These are phyloP conservation scores for Plecturocebus donacophilus DNA, from an alignment of 2,113 vertebrate genomes.

Conservation along the genomic window DNA sequence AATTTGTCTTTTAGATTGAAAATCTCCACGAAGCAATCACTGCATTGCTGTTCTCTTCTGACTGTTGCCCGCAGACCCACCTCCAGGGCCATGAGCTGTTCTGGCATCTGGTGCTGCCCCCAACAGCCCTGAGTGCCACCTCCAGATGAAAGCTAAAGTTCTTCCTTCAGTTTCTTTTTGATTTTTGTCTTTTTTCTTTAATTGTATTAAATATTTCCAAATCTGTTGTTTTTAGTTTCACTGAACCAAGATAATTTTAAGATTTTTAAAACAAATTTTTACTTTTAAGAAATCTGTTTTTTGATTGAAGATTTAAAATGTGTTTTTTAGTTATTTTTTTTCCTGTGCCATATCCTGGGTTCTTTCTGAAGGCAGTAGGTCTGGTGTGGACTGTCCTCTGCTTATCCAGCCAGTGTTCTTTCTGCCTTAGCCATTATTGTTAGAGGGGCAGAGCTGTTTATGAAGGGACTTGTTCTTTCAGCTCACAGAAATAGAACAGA, in stretches of 20 bases:
- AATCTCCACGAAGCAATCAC: not conserved
- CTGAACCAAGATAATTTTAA: not conserved
- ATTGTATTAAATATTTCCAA: not conserved
- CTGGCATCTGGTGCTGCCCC: accelerated
- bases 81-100: accelerated
- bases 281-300: not conserved
- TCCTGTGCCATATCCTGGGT: not conserved
- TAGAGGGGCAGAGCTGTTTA: not conserved
- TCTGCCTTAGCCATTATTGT: accelerated
- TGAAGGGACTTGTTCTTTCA: not conserved
- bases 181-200: not conserved
- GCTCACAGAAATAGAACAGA: too few species aligned
- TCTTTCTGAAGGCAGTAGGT: not conserved
- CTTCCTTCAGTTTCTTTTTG: not conserved
- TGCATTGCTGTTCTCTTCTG: not conserved
- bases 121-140: accelerated
- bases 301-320: not conserved
- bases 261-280: not conserved
- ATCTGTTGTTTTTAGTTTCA: not conserved
- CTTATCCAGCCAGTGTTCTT: accelerated
- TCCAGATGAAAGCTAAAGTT: not conserved
- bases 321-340: not conserved
- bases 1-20: not conserved
- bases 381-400: not conserved
- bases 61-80: not conserved